Percentiles rank a stretch among this genome's conserved stretches.
These are phyloP conservation scores for Dolichopus griseipennis DNA, from an alignment of 2,888 invertebrate species.

Conservation along the genomic window DNA sequence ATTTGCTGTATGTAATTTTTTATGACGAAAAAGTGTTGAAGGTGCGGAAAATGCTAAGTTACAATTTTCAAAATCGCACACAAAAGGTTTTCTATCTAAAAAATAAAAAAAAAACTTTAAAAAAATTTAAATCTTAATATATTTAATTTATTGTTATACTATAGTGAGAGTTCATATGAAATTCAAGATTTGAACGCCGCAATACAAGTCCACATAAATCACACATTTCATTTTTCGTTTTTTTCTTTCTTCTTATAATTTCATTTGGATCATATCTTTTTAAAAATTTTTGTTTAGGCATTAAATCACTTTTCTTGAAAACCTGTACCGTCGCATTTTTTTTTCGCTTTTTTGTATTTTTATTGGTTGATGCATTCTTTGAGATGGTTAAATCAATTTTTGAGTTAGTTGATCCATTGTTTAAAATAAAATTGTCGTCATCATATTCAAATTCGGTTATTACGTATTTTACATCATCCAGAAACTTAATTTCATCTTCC, in stretches of 20 bases:
- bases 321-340: no score
- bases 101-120: neutral
- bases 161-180: neutral
- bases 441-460: neutral
- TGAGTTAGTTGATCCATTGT: no score
- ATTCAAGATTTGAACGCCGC: neutral
- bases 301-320: neutral
- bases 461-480: neutral
- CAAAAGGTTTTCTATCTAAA: neutral
- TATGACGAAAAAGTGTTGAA: constrained; percentile 1
- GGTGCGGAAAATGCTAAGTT: neutral
- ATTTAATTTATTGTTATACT: neutral
- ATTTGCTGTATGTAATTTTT: neutral
- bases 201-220: neutral
- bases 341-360: neutral
- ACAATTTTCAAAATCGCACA: neutral
- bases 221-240: neutral
- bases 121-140: neutral
- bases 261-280: neutral
- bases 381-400: no score
- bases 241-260: neutral
- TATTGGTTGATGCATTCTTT: no score
- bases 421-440: no score
- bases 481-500: neutral
- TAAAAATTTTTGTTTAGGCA: neutral